Evolutionary conservation across 2,113 vertebrate species (phyloP).

Genomic region (Tiliqua scincoides): DNA sequence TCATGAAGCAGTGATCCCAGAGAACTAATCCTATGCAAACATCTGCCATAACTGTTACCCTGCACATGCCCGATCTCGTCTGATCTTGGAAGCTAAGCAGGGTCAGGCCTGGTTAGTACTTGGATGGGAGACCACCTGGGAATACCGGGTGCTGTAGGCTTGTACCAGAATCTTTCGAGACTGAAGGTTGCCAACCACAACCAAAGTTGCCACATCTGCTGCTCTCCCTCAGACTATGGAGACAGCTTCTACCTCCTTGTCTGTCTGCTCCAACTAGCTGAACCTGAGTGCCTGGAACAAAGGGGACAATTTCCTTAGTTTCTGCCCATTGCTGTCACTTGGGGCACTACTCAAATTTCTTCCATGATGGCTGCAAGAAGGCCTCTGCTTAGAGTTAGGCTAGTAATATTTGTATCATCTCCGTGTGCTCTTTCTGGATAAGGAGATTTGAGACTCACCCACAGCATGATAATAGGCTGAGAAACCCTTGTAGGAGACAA

Average conservation of each 20-base stretch:
- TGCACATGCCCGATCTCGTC: too few relatives aligned
- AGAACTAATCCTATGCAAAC: not conserved
- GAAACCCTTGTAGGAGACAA: slow-evolving; percentile 84
- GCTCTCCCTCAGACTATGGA: not conserved
- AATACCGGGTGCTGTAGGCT: too few relatives aligned
- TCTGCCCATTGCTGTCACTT: too few relatives aligned
- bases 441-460: slow-evolving; percentile 74
- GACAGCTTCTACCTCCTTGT: not conserved
- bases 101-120: too few relatives aligned
- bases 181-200: too few relatives aligned
- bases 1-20: not conserved
- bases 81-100: too few relatives aligned
- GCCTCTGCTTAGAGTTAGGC: not conserved
- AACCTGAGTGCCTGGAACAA: not conserved
- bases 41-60: too few relatives aligned
- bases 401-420: not conserved
- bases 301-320: too few relatives aligned
- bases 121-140: too few relatives aligned
- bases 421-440: not conserved
- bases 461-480: slow-evolving; percentile 86
- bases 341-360: not conserved
- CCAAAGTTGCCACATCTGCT: not conserved
- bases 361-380: not conserved
- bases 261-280: too few relatives aligned
- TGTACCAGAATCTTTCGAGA: too few relatives aligned